Percentiles rank a stretch among this genome's conserved stretches.
phyloP scores from a whole-genome alignment of 2,888 invertebrate genomes.

The Eupithecia centaureata region DNA sequence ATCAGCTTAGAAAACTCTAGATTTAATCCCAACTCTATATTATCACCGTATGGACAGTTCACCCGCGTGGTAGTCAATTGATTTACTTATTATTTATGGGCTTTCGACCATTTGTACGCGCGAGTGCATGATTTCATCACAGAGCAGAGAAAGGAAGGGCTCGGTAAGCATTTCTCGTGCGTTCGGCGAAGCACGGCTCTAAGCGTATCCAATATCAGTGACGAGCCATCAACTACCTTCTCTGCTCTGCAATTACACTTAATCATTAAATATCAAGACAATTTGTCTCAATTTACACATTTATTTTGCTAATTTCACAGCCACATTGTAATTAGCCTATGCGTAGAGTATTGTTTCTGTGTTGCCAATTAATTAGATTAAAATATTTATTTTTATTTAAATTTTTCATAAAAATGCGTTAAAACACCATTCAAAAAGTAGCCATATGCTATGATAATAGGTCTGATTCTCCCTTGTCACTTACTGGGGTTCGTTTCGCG shows the following conservation, averaged over 20 bases:
- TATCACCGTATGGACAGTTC: slow-evolving; percentile 66
- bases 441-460: slow-evolving; percentile 80
- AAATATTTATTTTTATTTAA: slow-evolving; percentile 56
- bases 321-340: slow-evolving; percentile 84
- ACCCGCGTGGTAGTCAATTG: slow-evolving; percentile 69
- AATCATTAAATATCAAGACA: slow-evolving; percentile 54
- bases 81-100: slow-evolving; percentile 80
- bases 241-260: slow-evolving; percentile 69
- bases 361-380: slow-evolving; percentile 80
- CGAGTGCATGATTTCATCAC: slow-evolving; percentile 66
- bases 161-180: slow-evolving; percentile 19
- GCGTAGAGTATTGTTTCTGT: slow-evolving; percentile 83
- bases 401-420: slow-evolving; percentile 79
- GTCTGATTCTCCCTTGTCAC: slow-evolving; percentile 75
- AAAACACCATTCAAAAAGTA: slow-evolving; percentile 83
- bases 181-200: slow-evolving; percentile 14
- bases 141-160: slow-evolving; percentile 58
- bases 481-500: slow-evolving; percentile 68
- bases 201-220: slow-evolving; percentile 15
- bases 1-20: slow-evolving; percentile 64
- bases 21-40: slow-evolving; percentile 59
- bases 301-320: slow-evolving; percentile 84
- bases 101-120: slow-evolving; percentile 76
- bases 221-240: slow-evolving; percentile 36
- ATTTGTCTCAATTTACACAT: slow-evolving; percentile 42